Percentiles rank a stretch among this genome's conserved stretches.
phyloP scores from a whole-genome alignment of 2,113 vertebrate species.

The Strigops habroptila region DNA sequence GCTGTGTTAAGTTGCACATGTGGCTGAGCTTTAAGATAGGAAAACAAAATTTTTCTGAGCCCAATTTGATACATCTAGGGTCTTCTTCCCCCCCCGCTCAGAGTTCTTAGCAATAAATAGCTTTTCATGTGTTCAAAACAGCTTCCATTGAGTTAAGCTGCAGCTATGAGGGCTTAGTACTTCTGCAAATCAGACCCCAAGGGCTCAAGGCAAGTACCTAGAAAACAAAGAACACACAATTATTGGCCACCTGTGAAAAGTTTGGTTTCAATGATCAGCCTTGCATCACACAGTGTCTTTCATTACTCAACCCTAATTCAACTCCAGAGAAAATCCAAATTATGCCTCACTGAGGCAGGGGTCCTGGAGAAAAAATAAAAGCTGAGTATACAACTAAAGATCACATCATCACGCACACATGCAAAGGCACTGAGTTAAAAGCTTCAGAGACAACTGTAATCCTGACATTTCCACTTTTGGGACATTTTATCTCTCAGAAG shows the following conservation, averaged over 20 bases:
- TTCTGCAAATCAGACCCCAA: conserved; percentile 49
- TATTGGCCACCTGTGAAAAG: conserved; percentile 40
- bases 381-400: background rate
- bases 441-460: background rate
- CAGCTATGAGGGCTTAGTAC: conserved; percentile 7
- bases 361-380: conserved; percentile 20
- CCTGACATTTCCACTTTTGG: background rate
- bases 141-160: conserved; percentile 28
- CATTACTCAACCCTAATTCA: conserved; percentile 24
- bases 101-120: conserved; percentile 20
- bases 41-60: background rate
- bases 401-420: background rate
- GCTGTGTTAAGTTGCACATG: background rate
- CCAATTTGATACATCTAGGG: background rate
- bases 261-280: conserved; percentile 37
- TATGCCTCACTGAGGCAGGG: background rate
- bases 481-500: background rate
- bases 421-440: background rate
- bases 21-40: background rate
- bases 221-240: conserved; percentile 43
- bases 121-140: conserved; percentile 13
- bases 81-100: background rate
- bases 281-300: background rate
- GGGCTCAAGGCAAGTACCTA: conserved; percentile 20
- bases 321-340: background rate